A percentile compares a stretch with the other conserved stretches of the same genome.
Evolutionary conservation across 2,888 invertebrate genomes (phyloP).

Genomic region (Subacronicta megacephala): DNA sequence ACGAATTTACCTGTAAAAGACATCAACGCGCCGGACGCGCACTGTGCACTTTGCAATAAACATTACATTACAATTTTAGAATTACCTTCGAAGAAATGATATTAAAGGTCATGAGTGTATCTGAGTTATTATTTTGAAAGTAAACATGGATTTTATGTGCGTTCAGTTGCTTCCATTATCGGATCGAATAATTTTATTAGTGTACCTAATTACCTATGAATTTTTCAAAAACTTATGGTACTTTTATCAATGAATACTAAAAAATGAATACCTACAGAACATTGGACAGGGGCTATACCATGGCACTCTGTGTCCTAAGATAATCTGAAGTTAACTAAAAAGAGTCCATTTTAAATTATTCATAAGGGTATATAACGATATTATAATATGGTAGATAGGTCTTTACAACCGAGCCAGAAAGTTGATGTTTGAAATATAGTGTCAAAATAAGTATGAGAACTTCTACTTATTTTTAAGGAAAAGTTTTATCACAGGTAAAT

Average conservation of each 20-base stretch:
- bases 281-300: too few relatives aligned
- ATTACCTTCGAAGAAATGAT: conserved; percentile 1
- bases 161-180: background rate
- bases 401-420: too few relatives aligned
- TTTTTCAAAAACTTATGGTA: background rate
- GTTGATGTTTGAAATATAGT: too few relatives aligned
- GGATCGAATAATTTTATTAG: background rate
- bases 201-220: too few relatives aligned
- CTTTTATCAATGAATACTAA: too few relatives aligned
- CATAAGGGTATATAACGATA: too few relatives aligned
- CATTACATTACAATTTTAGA: conserved; percentile 8
- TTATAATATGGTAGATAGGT: too few relatives aligned
- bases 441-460: too few relatives aligned
- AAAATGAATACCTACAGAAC: too few relatives aligned
- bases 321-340: too few relatives aligned
- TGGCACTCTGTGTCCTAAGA: too few relatives aligned
- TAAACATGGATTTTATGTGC: conserved; percentile 3
- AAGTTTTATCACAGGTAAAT: background rate
- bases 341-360: too few relatives aligned
- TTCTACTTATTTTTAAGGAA: background rate
- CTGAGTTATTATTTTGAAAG: conserved; percentile 19
- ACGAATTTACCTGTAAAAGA: conserved; percentile 45
- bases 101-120: conserved; percentile 29
- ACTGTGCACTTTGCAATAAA: conserved; percentile 15
- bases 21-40: conserved; percentile 59